Evolutionary conservation across 2,797 vertebrate genomes (phyloP), one percentile per base, ranked within the genome.

Genomic region (Leptodactylus fallax): DNA sequence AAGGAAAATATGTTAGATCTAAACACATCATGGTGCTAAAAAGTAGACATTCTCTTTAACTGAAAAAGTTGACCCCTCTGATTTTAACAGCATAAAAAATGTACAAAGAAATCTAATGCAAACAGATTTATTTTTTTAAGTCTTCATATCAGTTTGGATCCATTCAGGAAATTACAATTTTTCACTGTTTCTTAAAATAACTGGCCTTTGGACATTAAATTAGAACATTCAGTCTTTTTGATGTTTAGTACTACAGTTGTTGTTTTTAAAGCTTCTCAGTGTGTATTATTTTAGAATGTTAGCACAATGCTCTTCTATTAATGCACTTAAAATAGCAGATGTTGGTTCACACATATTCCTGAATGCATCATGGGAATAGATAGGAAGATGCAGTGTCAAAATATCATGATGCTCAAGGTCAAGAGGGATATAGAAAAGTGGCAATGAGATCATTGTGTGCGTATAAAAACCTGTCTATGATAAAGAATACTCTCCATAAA

Each of bases 311-410:
- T 21, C 7, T 76, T 76, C 45, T 76, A 10, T 21, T 76, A 51
- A 76, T n/a, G 19, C 47, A 51, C 72, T 51, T 21, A 76, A 76
- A 76, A 76, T 76, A 76, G 72, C 72, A 76, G 45, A 51, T 76
- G 72, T 76, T 76, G 21, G 2, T 36, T 36, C 36, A 36, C 47
- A 76, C 72, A 76, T 47, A 76, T 49, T 45, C 72, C 21, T 12
- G 19, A 10, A 76, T 76, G 47, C 47, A 76, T 71, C 25, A 36
- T 36, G 6, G 14, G 11, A 23, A 45, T 36, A 71, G 16, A 7
- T 45, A 74, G 13, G 47, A n/a, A 23, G 47, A 10, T 12, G 5
- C 45, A n/a, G 19, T 72, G 17, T 72, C 8, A 19, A 19, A 9
- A 47, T 45, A 49, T n/a, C 47, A 49, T 51, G 47, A 76, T 47